Conservation (phyloP, 1,140 invertebrate species). For the Thalassaphorura encarpata region DNA sequence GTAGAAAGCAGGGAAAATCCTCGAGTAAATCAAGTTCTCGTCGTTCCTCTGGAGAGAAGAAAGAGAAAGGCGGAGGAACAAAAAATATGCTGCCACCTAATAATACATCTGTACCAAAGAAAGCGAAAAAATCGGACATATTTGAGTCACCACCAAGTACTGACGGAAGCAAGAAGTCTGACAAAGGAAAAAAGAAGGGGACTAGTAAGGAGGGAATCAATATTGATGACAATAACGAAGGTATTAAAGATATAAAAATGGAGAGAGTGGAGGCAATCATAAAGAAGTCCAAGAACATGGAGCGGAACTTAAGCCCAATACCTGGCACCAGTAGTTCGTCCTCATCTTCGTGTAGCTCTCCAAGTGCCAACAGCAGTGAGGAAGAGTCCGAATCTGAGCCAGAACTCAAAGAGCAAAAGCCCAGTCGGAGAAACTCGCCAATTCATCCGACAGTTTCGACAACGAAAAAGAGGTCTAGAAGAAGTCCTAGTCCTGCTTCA, state of each 20-base stretch:
- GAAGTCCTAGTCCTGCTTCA: no score
- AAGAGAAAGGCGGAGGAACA: conserved; percentile 12
- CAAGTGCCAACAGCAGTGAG: background rate
- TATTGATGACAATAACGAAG: background rate
- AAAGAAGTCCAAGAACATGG: background rate
- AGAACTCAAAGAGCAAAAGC: background rate
- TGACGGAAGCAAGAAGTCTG: background rate
- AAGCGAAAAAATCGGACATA: conserved; percentile 26
- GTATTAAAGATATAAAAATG: conserved; percentile 1
- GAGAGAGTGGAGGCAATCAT: conserved; percentile 5
- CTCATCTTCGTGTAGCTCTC: background rate
- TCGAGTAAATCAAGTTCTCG: conserved; percentile 10
- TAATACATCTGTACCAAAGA: conserved; percentile 31
- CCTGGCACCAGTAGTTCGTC: no score
- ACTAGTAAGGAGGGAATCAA: background rate
- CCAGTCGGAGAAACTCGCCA: no score
- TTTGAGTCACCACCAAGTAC: background rate
- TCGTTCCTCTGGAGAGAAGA: conserved; percentile 4
- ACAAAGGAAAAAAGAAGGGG: background rate
- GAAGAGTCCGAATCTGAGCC: background rate
- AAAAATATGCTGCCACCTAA: conserved; percentile 31
- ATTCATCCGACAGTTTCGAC: background rate
- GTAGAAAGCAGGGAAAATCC: no score
- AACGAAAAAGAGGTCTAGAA: no score
- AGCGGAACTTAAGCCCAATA: conserved; percentile 15